Conservation (phyloP, 2,113 vertebrate genomes). For the Daphoenositta chrysoptera region DNA sequence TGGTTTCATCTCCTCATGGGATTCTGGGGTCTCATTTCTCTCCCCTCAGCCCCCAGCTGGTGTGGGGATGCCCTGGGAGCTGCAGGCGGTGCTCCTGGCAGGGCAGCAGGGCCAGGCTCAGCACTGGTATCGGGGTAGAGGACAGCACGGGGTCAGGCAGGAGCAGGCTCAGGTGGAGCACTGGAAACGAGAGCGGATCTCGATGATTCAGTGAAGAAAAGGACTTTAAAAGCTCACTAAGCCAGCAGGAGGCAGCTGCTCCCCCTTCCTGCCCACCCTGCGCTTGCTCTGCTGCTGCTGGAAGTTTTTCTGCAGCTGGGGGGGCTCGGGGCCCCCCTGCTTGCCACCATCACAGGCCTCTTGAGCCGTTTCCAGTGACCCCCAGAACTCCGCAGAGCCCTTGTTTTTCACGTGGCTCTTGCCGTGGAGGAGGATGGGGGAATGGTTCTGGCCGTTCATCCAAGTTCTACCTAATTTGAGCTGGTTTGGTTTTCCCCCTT, state of each 20-base stretch:
- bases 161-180: not conserved
- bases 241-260: not conserved
- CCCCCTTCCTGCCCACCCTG: not conserved
- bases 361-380: not conserved
- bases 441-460: not conserved
- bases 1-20: not conserved
- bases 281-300: not conserved
- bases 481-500: not conserved
- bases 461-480: not conserved
- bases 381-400: not conserved
- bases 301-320: not conserved
- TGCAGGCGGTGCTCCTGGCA: not conserved
- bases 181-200: not conserved
- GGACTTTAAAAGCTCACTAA: not conserved
- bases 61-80: not conserved
- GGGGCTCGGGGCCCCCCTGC: accelerated
- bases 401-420: not conserved
- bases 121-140: accelerated
- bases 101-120: not conserved
- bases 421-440: too few species aligned
- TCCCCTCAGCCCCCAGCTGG: not conserved
- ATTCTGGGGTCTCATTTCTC: not conserved
- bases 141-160: not conserved
- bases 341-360: not conserved
- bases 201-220: not conserved